phyloP scores from a whole-genome alignment of 2,888 invertebrate genomes.

The Ectemnius cavifrons region DNA sequence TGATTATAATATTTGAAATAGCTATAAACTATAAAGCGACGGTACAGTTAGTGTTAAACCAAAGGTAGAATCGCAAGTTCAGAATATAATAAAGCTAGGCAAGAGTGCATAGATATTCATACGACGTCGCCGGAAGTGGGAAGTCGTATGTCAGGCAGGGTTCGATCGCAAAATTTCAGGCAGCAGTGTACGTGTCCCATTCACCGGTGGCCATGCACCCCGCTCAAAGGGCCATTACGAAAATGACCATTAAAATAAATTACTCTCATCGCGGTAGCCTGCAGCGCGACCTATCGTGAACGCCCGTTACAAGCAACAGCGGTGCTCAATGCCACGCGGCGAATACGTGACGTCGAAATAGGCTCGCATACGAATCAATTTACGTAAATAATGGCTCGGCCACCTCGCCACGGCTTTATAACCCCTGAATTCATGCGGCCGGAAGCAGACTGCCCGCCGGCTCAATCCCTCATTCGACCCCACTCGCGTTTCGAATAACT shows the following conservation, averaged over 20 bases:
- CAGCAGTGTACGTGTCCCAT: slow-evolving; percentile 50
- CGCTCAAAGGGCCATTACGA: slow-evolving; percentile 74
- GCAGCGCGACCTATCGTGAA: slow-evolving; percentile 24
- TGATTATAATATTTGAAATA: too few species aligned
- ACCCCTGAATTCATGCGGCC: slow-evolving; percentile 17
- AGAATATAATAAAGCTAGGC: background rate
- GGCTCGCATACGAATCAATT: slow-evolving; percentile 70
- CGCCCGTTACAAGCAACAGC: slow-evolving; percentile 17
- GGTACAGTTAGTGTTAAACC: too few species aligned
- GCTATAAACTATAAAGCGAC: too few species aligned
- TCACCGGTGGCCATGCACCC: slow-evolving; percentile 59
- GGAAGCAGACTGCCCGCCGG: slow-evolving; percentile 5
- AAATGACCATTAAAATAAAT: slow-evolving; percentile 76
- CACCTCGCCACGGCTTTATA: slow-evolving; percentile 30
- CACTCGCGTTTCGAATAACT: too few species aligned
- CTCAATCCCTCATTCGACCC: too few species aligned
- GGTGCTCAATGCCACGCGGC: slow-evolving; percentile 35
- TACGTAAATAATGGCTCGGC: slow-evolving; percentile 68
- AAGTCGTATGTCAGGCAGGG: too few species aligned
- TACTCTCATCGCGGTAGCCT: slow-evolving; percentile 64
- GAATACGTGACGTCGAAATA: slow-evolving; percentile 64
- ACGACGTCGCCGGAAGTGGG: background rate
- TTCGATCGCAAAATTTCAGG: background rate
- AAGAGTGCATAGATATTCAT: background rate
- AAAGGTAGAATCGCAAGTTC: too few species aligned